Conservation (phyloP, 2,888 invertebrate genomes). For the Caenorhabditis zanzibari region DNA sequence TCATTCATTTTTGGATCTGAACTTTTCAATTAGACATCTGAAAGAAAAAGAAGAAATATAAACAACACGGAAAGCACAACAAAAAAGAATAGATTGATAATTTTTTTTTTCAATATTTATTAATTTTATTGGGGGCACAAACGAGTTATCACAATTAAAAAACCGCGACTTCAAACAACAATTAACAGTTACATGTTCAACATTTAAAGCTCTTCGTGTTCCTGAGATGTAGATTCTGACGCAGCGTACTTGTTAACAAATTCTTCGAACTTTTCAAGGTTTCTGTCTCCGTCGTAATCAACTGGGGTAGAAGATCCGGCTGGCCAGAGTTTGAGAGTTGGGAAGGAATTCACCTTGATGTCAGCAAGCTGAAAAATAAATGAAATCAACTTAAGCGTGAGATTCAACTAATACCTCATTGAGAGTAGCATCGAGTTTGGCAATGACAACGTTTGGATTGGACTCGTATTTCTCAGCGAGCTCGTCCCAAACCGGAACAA, state of each 20-base stretch:
- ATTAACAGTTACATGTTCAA: constrained; percentile 23
- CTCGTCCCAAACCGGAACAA: constrained; percentile 95
- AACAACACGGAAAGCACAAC: not conserved
- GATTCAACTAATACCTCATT: constrained; percentile 88
- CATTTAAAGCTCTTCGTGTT: constrained; percentile 59
- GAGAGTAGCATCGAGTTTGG: constrained; percentile 97
- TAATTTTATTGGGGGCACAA: constrained; percentile 9
- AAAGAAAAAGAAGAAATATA: constrained; percentile 17
- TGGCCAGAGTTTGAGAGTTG: constrained; percentile 93
- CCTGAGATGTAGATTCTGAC: constrained; percentile 37
- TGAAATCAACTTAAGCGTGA: no score
- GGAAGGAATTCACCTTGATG: constrained; percentile 94
- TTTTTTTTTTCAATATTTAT: constrained; percentile 15
- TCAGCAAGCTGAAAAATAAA: constrained; percentile 90
- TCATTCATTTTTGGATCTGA: not conserved
- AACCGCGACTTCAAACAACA: constrained; percentile 53
- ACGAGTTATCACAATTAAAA: constrained; percentile 55
- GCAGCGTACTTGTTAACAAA: constrained; percentile 87
- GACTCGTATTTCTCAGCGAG: constrained; percentile 94
- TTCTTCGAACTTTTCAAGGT: constrained; percentile 92
- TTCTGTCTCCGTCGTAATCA: constrained; percentile 95
- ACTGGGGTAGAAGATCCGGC: constrained; percentile 91
- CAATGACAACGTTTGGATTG: constrained; percentile 90
- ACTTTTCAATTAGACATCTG: not conserved
- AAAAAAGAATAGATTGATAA: not conserved